Conservation (phyloP, 2,113 vertebrate genomes). For the Lasiurus cinereus region DNA sequence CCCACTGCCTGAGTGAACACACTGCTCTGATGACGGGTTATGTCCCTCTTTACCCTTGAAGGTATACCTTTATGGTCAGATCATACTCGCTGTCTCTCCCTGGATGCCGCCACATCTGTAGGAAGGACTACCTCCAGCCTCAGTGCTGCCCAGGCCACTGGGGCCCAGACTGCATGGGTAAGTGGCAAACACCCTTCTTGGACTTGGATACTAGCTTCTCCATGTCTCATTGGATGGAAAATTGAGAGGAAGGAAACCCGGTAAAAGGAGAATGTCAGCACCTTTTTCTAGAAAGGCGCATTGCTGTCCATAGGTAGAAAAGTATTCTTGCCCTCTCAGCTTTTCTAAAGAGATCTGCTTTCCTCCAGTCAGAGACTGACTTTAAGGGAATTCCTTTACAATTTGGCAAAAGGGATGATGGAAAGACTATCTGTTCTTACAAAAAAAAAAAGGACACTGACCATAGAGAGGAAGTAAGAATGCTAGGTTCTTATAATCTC, state of each 20-base stretch:
- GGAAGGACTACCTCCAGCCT: conserved; percentile 82
- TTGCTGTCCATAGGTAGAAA: neutral
- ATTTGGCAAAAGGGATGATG: conserved; percentile 22
- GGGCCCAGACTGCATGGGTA: conserved; percentile 90
- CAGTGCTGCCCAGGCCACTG: conserved; percentile 89
- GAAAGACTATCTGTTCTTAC: neutral
- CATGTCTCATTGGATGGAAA: neutral
- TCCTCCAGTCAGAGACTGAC: neutral
- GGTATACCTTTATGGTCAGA: conserved; percentile 83
- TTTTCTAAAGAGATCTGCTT: conserved; percentile 51
- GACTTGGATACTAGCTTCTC: neutral
- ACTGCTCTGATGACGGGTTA: neutral
- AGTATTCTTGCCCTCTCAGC: neutral
- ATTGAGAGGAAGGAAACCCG: neutral
- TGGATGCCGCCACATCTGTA: conserved; percentile 88
- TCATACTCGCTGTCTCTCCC: conserved; percentile 71
- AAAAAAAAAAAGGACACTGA: neutral
- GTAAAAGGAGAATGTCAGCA: neutral
- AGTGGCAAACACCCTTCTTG: conserved; percentile 28
- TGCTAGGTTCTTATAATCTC: neutral
- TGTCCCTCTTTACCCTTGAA: conserved; percentile 58
- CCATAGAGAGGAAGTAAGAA: conserved; percentile 9
- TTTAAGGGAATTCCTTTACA: conserved; percentile 8
- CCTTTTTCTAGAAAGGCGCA: conserved; percentile 27
- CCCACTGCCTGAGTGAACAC: neutral